Base-by-base conservation (phyloP, 2,888 invertebrate genomes). In the Clostera curtula region DNA sequence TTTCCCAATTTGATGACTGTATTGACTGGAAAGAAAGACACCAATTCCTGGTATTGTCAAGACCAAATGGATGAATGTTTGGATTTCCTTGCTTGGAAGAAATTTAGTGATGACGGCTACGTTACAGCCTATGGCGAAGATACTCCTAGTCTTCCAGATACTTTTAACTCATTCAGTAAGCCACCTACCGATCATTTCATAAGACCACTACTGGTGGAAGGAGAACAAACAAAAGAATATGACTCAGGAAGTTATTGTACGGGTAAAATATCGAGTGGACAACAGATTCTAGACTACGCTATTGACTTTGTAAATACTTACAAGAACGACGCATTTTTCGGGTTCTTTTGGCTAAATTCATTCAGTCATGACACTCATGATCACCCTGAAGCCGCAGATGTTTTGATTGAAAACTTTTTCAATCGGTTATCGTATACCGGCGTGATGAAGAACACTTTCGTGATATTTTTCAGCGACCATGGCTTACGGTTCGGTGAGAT, bases 1-100 rank as follows among this genome's bases (percentile, higher is more conserved):
- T 95, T 91, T 63, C 95, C 96, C 0, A 96, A 96, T 66, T 67
- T 96, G 21, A 90, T 94, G 85, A 90, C 95, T 0, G 73, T 95
- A 21, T 71, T 93, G 11, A 89, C 91, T 0, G 96, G 95, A 1
- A 83, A 85, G 37, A 87, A 73, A 7, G 73, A 85, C 19, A 43
- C 60, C 2, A 56, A 72, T 8, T 87, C 89, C 49, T 70, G 74
- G 11, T 86, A 87, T 1, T 84, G 74, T 25, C 60, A 53, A 6
- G 46, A 50, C 11, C 44, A 77, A 3, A 79, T 85, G 49, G 77
- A 84, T 10, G 60, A 89, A 11, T 92, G 94, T 46, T 80, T 86
- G 22, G 90, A 93, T 49, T 85, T 89, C 1, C 87, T 93, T 36
- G 73, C 94, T 20, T 96, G 95, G 95, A 88, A 89, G 34, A 84